A percentile compares a stretch with the other conserved stretches of the same genome.
phyloP scores from a whole-genome alignment of 2,888 invertebrate species.

The Arrhopalites spinosus region DNA sequence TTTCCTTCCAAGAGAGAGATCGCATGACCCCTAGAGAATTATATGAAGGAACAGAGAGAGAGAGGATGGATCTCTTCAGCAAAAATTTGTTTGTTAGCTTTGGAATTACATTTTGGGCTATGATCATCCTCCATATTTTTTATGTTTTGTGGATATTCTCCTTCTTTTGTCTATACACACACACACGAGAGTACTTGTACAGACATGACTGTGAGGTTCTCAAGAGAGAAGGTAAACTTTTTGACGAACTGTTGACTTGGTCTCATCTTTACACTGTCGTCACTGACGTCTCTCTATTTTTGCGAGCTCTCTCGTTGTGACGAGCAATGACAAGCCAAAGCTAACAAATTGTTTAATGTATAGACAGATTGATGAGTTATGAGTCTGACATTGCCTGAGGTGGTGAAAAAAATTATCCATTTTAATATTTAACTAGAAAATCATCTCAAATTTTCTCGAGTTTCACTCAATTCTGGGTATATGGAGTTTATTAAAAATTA shows the following conservation, averaged over 20 bases:
- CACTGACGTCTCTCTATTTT: not conserved
- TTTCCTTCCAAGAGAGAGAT: too few relatives aligned
- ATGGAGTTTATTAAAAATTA: too few relatives aligned
- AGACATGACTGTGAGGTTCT: not conserved
- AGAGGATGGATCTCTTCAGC: conserved; percentile 18
- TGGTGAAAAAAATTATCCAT: too few relatives aligned
- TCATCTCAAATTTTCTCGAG: too few relatives aligned
- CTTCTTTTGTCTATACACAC: not conserved
- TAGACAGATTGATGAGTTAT: conserved; percentile 6
- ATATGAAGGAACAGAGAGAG: not conserved
- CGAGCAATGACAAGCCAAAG: conserved; percentile 6
- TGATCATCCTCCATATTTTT: too few relatives aligned
- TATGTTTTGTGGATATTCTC: not conserved
- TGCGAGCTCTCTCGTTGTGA: not conserved
- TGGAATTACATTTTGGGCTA: conserved; percentile 1
- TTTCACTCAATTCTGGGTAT: too few relatives aligned
- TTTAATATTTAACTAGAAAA: too few relatives aligned
- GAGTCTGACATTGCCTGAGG: not conserved
- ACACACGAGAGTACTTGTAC: too few relatives aligned
- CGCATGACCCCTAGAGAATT: too few relatives aligned
- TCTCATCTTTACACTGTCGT: not conserved
- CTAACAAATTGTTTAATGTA: conserved; percentile 3
- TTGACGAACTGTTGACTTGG: conserved; percentile 10
- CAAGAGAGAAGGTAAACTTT: conserved; percentile 1
- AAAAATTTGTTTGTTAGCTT: conserved; percentile 30